Percentiles rank a stretch among this genome's conserved stretches.
phyloP scores from a whole-genome alignment of 30 jellyfish, hydroid and myxozoan genomes.

The Hydra vulgaris region DNA sequence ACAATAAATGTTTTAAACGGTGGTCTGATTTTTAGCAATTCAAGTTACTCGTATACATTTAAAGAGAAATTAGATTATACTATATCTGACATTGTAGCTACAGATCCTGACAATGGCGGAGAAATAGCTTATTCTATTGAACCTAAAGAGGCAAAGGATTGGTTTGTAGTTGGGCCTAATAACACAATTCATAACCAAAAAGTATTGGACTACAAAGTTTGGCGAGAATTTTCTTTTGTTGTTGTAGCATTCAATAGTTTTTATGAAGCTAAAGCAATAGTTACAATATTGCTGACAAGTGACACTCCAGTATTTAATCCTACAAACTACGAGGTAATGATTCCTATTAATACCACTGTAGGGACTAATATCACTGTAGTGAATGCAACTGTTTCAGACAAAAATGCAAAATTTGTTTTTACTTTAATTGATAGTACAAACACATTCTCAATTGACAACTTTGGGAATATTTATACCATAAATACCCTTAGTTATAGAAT shows the following conservation, averaged over 20 bases:
- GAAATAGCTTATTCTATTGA: background rate
- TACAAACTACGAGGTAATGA: background rate
- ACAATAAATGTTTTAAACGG: slow-evolving; percentile 1
- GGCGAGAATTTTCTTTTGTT: background rate
- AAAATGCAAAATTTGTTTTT: background rate
- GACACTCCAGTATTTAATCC: slow-evolving; percentile 38
- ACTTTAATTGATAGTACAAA: background rate
- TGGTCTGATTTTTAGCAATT: slow-evolving; percentile 12
- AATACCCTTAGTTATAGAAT: background rate
- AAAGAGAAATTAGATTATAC: background rate
- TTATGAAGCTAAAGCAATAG: slow-evolving; percentile 2
- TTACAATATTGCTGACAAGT: slow-evolving; percentile 37
- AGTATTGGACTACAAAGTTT: slow-evolving; percentile 11
- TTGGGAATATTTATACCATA: background rate
- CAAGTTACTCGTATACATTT: background rate
- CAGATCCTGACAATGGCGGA: background rate
- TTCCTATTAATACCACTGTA: background rate
- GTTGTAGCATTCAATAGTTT: background rate
- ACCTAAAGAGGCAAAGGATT: background rate
- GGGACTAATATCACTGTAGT: slow-evolving; percentile 1
- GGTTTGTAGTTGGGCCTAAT: background rate
- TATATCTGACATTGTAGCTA: background rate
- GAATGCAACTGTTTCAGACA: slow-evolving; percentile 19
- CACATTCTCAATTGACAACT: background rate
- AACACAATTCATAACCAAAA: background rate